These are phyloP conservation scores for Globodera rostochiensis DNA, from an alignment of 1,140 invertebrate species.

Conservation along the genomic window DNA sequence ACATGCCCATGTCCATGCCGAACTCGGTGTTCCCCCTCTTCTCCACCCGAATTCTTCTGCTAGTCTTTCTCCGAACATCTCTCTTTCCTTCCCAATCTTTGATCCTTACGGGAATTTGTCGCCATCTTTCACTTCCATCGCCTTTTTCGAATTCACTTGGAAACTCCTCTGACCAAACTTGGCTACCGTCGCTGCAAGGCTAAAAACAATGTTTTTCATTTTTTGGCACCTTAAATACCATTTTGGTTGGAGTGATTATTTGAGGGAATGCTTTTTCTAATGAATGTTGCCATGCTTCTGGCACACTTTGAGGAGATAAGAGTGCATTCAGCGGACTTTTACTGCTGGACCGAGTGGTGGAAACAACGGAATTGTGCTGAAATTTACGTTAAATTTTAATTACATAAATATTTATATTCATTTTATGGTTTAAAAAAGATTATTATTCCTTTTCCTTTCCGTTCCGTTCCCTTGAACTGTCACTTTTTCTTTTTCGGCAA, in stretches of 20 bases:
- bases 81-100: background rate
- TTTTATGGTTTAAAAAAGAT: background rate
- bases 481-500: constrained; percentile 22
- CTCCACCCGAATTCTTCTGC: background rate
- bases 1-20: background rate
- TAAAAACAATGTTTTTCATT: background rate
- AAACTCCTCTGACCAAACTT: background rate
- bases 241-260: background rate
- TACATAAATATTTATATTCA: background rate
- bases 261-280: background rate
- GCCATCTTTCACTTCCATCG: background rate
- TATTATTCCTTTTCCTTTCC: background rate
- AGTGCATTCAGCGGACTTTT: background rate
- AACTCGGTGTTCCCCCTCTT: background rate
- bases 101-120: background rate
- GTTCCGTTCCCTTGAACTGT: background rate
- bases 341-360: background rate
- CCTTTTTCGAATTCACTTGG: background rate
- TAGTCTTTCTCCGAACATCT: background rate
- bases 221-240: background rate
- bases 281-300: background rate
- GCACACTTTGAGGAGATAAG: background rate
- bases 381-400: background rate
- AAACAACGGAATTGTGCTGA: background rate
- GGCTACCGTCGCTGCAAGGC: background rate